Conservation (phyloP, 2,888 invertebrate genomes). For the Spilarctia lutea region DNA sequence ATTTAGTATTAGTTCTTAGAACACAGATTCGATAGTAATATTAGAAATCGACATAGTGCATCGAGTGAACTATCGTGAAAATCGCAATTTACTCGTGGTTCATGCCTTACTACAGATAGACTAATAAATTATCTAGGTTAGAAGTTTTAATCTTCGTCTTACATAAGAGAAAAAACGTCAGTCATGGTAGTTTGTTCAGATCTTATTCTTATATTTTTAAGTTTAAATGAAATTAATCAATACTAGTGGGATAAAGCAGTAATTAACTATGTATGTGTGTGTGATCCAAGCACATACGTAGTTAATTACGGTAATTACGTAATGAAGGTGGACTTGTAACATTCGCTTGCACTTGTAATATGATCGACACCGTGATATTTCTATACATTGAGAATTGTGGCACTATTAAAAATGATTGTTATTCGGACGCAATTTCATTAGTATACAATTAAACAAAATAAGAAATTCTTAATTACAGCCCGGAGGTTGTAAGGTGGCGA, state of each 20-base stretch:
- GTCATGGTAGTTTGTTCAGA: slow-evolving; percentile 49
- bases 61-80: not conserved
- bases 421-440: no score
- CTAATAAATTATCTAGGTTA: slow-evolving; percentile 12
- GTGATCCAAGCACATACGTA: no score
- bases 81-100: not conserved
- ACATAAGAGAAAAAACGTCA: slow-evolving; percentile 42
- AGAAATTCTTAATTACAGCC: no score
- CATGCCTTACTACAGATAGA: slow-evolving; percentile 14
- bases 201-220: slow-evolving; percentile 23
- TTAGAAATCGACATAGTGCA: not conserved
- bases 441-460: no score
- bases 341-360: not conserved
- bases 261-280: slow-evolving; percentile 46
- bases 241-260: slow-evolving; percentile 47
- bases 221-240: slow-evolving; percentile 22
- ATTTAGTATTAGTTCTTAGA: not conserved
- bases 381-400: not conserved
- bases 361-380: not conserved
- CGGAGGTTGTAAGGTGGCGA: no score
- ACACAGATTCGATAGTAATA: not conserved
- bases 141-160: slow-evolving; percentile 16
- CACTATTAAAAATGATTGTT: not conserved
- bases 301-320: no score
- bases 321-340: not conserved